Percentiles rank a stretch among this genome's conserved stretches.
Conservation (phyloP, 2,888 invertebrate species). For the Halocaridina rubra region DNA sequence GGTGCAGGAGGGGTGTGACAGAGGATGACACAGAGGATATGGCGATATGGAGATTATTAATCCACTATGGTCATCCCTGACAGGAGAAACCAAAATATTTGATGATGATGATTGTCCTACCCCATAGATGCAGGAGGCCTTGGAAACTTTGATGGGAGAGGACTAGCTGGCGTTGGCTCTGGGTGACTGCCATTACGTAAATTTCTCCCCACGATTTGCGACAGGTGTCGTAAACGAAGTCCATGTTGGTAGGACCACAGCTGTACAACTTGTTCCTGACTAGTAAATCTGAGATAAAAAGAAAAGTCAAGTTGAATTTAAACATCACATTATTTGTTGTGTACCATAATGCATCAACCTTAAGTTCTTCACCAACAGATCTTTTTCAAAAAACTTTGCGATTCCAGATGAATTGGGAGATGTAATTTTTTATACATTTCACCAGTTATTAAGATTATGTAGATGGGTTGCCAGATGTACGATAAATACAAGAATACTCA, state of each 20-base stretch:
- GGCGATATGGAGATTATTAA: background rate
- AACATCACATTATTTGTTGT: too few relatives aligned
- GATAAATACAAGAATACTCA: too few relatives aligned
- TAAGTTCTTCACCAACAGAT: too few relatives aligned
- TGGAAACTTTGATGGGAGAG: slow-evolving; percentile 37
- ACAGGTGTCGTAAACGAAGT: slow-evolving; percentile 44
- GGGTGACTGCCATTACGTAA: slow-evolving; percentile 25
- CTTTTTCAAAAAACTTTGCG: too few relatives aligned
- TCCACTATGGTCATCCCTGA: background rate
- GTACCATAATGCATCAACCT: too few relatives aligned
- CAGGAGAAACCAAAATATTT: too few relatives aligned
- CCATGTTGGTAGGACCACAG: slow-evolving; percentile 39
- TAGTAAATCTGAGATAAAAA: slow-evolving; percentile 12
- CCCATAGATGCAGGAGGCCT: slow-evolving; percentile 27
- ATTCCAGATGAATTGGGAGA: too few relatives aligned
- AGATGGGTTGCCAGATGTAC: too few relatives aligned
- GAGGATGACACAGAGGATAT: background rate
- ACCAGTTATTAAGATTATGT: too few relatives aligned
- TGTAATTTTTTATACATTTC: too few relatives aligned
- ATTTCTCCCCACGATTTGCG: slow-evolving; percentile 49
- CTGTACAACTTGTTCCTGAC: slow-evolving; percentile 37
- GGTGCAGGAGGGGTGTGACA: background rate
- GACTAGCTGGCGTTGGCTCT: slow-evolving; percentile 24
- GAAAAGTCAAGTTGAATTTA: too few relatives aligned
- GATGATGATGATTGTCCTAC: slow-evolving; percentile 12